Conservation (phyloP, 2,113 vertebrate species). For the Campylomormyrus tamandua region DNA sequence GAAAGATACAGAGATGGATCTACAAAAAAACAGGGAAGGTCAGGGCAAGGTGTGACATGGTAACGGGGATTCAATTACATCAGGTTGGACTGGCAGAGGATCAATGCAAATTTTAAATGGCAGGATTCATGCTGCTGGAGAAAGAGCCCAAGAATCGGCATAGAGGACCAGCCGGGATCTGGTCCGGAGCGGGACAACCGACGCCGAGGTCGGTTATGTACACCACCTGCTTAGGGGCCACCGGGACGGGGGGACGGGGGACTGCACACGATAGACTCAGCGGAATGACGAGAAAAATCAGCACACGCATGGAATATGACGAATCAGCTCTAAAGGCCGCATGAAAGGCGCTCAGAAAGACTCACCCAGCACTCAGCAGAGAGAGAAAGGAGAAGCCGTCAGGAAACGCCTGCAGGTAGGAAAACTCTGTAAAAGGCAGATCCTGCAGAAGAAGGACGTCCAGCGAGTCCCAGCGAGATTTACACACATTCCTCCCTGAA, state of each 20-base stretch:
- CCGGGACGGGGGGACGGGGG: neutral
- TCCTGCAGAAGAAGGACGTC: constrained; percentile 31
- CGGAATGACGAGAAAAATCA: neutral
- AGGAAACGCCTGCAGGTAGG: constrained; percentile 52
- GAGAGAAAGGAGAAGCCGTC: constrained; percentile 36
- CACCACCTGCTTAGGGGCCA: neutral
- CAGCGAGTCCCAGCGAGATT: constrained; percentile 8
- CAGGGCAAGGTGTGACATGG: neutral
- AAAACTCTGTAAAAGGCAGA: constrained; percentile 58
- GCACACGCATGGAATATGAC: neutral
- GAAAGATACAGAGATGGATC: neutral
- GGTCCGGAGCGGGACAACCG: neutral
- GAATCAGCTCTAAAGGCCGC: neutral
- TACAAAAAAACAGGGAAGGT: neutral
- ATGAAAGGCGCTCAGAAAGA: neutral
- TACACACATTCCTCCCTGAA: constrained; percentile 24
- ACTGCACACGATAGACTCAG: neutral
- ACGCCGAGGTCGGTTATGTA: neutral
- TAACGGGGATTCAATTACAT: neutral
- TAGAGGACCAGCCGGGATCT: neutral
- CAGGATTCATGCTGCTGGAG: neutral
- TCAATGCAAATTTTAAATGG: neutral
- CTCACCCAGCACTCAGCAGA: neutral
- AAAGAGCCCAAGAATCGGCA: neutral
- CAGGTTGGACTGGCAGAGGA: neutral